Evolutionary conservation across 2,888 invertebrate species (phyloP).

Genomic region (Brenthis daphne): DNA sequence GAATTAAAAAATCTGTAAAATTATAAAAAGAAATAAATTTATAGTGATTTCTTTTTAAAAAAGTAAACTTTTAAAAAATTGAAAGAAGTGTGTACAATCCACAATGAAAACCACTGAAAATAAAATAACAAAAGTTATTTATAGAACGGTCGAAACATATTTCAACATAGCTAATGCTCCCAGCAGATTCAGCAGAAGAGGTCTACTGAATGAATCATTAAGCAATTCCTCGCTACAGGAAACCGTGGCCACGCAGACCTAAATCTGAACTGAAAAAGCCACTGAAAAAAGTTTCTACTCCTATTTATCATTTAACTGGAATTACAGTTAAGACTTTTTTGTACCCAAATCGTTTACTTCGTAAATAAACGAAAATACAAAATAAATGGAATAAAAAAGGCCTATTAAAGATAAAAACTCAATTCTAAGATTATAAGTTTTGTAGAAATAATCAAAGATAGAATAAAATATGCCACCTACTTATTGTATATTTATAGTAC

Average conservation of each 20-base stretch:
- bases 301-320: slow-evolving; percentile 12
- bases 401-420: no score
- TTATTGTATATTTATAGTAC: no score
- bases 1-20: no score
- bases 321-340: slow-evolving; percentile 1
- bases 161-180: slow-evolving; percentile 50
- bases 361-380: not conserved
- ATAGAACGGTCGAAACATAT: slow-evolving; percentile 30
- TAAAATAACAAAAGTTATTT: slow-evolving; percentile 26
- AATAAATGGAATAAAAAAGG: not conserved
- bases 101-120: not conserved
- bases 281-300: not conserved
- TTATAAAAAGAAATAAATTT: no score
- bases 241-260: slow-evolving; percentile 37
- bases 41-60: no score
- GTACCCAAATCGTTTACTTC: not conserved
- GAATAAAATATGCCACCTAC: no score
- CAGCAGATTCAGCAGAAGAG: slow-evolving; percentile 50
- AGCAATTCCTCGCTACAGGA: slow-evolving; percentile 43
- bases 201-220: slow-evolving; percentile 55
- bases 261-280: slow-evolving; percentile 33
- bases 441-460: no score
- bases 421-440: no score
- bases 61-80: no score
- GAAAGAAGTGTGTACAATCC: not conserved